A percentile compares a stretch with the other conserved stretches of the same genome.
Evolutionary conservation across 2,797 vertebrate species (phyloP).

Genomic region (Microchirus variegatus): DNA sequence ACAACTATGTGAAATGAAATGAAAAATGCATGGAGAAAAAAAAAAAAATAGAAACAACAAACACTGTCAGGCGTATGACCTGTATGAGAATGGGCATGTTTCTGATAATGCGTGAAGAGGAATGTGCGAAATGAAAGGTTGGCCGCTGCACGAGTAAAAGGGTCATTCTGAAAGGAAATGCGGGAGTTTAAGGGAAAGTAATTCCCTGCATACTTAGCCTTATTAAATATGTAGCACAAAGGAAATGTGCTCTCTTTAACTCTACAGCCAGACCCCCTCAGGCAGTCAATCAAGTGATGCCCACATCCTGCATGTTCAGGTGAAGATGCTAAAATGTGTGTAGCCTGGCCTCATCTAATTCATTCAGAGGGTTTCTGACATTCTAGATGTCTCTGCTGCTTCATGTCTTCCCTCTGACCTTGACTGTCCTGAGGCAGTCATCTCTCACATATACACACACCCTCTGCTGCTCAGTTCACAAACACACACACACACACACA

Average conservation of each 20-base stretch:
- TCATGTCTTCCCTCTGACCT: slow-evolving; percentile 46
- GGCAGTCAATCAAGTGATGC: slow-evolving; percentile 28
- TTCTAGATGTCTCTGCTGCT: slow-evolving; percentile 16
- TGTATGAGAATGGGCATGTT: slow-evolving; percentile 65
- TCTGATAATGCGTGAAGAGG: slow-evolving; percentile 72
- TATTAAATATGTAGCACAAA: slow-evolving; percentile 77
- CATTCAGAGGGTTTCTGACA: slow-evolving; percentile 16
- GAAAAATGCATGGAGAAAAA: slow-evolving; percentile 51
- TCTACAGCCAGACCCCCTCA: slow-evolving; percentile 47
- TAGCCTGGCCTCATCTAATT: slow-evolving; percentile 9
- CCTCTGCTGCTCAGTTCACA: neutral
- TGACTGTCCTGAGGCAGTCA: slow-evolving; percentile 47
- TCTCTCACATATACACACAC: neutral
- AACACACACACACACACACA: slow-evolving; percentile 1
- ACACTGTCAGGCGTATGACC: slow-evolving; percentile 58
- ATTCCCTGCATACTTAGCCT: slow-evolving; percentile 74
- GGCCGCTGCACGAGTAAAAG: slow-evolving; percentile 35
- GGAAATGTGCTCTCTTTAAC: slow-evolving; percentile 70
- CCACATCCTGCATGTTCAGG: slow-evolving; percentile 22
- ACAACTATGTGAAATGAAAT: slow-evolving; percentile 46
- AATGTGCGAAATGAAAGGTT: slow-evolving; percentile 67
- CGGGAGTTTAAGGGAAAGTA: slow-evolving; percentile 62
- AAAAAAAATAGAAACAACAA: slow-evolving; percentile 23
- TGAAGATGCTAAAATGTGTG: slow-evolving; percentile 16
- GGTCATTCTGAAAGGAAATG: slow-evolving; percentile 63